Base-by-base conservation (phyloP, 2,113 vertebrate species). In the Gymnorhina tibicen region DNA sequence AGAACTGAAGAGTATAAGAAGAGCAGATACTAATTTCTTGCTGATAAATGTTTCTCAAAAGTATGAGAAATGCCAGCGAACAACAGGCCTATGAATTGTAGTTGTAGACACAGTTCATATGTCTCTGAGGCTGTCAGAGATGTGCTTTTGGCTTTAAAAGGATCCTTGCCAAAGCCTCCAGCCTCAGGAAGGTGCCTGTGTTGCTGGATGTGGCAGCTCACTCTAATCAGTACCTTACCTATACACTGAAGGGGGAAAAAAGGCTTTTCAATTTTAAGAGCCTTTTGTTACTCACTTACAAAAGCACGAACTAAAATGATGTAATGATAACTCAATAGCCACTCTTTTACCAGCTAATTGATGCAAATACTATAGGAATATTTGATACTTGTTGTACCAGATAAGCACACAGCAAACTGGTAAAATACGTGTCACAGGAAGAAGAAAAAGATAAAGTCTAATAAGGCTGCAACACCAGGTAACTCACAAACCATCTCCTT, bases 301-400 rank as follows among this genome's bases (percentile, higher is more conserved):
- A 79, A 93, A 91, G 92, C 81, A 62, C 58, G 59, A 88, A 56
- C 53, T 44, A 27, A 91, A 94, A 37, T 21, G 49, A 68, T 41
- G 58, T 16, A 52, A 87, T 46, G 55, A 11, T 79, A 76, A 56
- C 18, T 17, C 49, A 82, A 58, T 23, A 79, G 78, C 63, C 68
- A 24, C 19, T 59, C 39, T 70, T 76, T 74, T 84, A 13, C 41
- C 52, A 70, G 72, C 33, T 86, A 91, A 78, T 93, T 37, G 79
- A 93, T 88, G 72, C 75, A 86, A 58, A 83, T 52, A 70, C 76
- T 49, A 2, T 24, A 56, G 52, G 64, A 94, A 60, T 68, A 49
- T 41, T 77, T 84, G 49, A 35, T 50, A 62, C 7, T 82, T 32
- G 6, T 37, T 83, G 68, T 52, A 77, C 42, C 63, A 72, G 60